phyloP scores from a whole-genome alignment of 2,797 vertebrate species.

The Alcedo quadribrachys region DNA sequence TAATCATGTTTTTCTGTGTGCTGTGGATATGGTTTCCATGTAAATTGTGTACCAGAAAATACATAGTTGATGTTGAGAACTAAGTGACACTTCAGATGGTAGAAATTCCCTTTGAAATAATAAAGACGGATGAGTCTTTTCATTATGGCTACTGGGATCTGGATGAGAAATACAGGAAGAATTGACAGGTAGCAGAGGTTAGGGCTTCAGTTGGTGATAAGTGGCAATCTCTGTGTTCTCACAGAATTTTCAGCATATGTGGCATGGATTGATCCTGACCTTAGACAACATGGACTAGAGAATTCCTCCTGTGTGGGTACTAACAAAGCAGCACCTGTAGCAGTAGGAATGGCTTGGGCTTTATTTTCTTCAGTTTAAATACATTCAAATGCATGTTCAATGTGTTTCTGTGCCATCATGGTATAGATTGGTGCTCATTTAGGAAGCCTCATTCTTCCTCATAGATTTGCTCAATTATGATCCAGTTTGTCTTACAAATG shows the following conservation, averaged over 20 bases:
- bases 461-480: background rate
- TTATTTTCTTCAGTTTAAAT: background rate
- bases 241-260: background rate
- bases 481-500: background rate
- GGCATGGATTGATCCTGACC: background rate
- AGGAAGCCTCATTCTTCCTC: background rate
- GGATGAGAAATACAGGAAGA: conserved; percentile 6
- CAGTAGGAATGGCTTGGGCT: background rate
- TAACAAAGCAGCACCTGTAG: background rate
- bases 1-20: conserved; percentile 3
- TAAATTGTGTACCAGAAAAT: conserved; percentile 18
- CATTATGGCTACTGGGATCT: conserved; percentile 5
- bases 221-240: background rate
- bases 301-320: background rate
- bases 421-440: background rate
- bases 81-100: conserved; percentile 38
- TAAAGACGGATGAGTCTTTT: conserved; percentile 51
- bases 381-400: background rate
- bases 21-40: background rate
- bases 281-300: background rate
- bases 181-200: background rate
- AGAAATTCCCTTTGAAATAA: conserved; percentile 38
- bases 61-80: conserved; percentile 27
- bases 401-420: background rate
- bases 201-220: background rate